Conservation (phyloP, 2,888 invertebrate species). For the Tachystola acroxantha region DNA sequence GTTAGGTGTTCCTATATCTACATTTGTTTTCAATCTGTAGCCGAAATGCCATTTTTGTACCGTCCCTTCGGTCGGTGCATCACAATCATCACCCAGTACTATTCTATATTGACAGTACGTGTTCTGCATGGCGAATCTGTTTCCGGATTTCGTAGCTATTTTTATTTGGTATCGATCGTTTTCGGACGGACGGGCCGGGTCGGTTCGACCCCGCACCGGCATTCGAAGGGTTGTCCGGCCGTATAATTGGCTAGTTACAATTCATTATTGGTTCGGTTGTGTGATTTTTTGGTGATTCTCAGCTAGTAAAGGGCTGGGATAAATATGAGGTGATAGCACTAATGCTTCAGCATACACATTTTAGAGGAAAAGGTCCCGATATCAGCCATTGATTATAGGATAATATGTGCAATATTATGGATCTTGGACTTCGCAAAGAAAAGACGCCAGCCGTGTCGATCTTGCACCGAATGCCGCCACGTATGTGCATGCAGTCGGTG, state of each 20-base stretch:
- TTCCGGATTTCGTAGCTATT: conserved; percentile 69
- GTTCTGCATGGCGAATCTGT: conserved; percentile 58
- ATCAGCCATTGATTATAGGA: too few species aligned
- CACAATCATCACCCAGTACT: conserved; percentile 68
- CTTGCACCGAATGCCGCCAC: too few species aligned
- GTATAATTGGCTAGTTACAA: conserved; percentile 74
- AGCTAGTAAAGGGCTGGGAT: conserved; percentile 18
- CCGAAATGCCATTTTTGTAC: conserved; percentile 46
- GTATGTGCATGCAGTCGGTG: too few species aligned
- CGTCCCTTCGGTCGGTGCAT: conserved; percentile 55
- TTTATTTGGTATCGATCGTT: conserved; percentile 67
- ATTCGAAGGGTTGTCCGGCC: conserved; percentile 66
- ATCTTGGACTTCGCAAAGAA: too few species aligned
- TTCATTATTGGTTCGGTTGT: conserved; percentile 59
- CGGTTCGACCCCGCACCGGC: conserved; percentile 34
- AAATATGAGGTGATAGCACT: too few species aligned
- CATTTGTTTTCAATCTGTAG: conserved; percentile 65
- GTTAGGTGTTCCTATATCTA: too few species aligned
- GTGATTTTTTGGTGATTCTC: conserved; percentile 45
- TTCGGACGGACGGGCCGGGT: conserved; percentile 34
- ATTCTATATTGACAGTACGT: conserved; percentile 75
- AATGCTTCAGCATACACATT: too few species aligned
- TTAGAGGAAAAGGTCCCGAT: too few species aligned
- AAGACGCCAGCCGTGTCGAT: too few species aligned
- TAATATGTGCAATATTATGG: too few species aligned